Conservation (phyloP, 2,888 invertebrate species). For the Brenthis daphne region DNA sequence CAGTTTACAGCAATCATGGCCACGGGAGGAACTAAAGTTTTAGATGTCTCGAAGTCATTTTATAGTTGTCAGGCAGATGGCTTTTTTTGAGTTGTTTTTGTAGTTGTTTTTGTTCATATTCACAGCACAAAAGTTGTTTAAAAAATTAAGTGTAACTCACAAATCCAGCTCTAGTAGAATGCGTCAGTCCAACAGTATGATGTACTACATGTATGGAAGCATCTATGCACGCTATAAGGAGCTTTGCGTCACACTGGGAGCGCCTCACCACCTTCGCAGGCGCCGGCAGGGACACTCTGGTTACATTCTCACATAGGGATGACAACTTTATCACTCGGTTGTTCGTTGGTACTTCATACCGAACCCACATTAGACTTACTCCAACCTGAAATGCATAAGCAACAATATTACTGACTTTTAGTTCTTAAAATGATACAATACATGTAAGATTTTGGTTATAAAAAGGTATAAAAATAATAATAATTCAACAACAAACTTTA, state of each 20-base stretch:
- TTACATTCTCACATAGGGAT: conserved; percentile 79
- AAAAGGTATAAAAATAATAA: too few species aligned
- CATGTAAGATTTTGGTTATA: too few species aligned
- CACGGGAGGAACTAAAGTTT: too few species aligned
- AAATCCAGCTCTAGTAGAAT: conserved; percentile 89
- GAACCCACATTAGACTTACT: conserved; percentile 84
- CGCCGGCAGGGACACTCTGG: conserved; percentile 75
- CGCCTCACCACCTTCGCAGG: conserved; percentile 84
- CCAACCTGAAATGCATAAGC: conserved; percentile 55
- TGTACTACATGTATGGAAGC: conserved; percentile 92
- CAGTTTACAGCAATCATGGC: too few species aligned
- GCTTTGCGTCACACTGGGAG: conserved; percentile 67
- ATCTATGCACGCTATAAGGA: conserved; percentile 92
- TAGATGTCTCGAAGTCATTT: too few species aligned
- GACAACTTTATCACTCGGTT: conserved; percentile 76
- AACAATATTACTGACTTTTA: background rate
- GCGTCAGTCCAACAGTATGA: conserved; percentile 87
- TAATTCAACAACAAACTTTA: too few species aligned
- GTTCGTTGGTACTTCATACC: conserved; percentile 87
- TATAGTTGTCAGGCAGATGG: too few species aligned
- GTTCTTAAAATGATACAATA: background rate
- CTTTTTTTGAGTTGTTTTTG: too few species aligned
- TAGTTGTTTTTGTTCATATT: too few species aligned
- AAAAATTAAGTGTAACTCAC: conserved; percentile 77
- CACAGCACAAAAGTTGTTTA: background rate